phyloP scores from a whole-genome alignment of 2,113 vertebrate genomes.

The Ailuropoda melanoleuca region DNA sequence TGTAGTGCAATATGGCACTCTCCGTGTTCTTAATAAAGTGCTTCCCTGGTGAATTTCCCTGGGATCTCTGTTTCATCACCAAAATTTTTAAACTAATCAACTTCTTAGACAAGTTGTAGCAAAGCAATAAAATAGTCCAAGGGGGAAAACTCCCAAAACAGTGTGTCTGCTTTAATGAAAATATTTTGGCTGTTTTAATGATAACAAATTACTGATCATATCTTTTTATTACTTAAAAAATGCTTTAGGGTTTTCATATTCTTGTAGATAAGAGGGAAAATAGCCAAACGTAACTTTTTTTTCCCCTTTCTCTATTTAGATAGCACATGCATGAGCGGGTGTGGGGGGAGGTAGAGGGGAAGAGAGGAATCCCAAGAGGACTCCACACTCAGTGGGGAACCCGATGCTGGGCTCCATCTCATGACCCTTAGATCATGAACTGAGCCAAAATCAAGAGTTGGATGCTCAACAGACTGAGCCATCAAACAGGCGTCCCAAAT shows the following conservation, averaged over 20 bases:
- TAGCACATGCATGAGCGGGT: no score
- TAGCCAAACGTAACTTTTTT: background rate
- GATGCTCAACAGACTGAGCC: no score
- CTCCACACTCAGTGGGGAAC: no score
- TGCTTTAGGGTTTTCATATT: background rate
- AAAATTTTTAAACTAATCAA: background rate
- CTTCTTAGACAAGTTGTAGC: background rate
- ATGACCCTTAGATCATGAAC: no score
- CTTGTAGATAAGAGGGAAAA: background rate
- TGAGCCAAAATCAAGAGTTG: no score
- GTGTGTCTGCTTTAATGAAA: background rate
- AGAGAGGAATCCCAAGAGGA: no score
- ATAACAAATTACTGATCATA: background rate
- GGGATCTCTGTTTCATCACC: background rate
- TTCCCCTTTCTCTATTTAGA: no score
- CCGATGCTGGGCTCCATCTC: no score
- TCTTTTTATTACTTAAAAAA: conserved; percentile 8
- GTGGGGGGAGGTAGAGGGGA: no score
- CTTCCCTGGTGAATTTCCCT: background rate
- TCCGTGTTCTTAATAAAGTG: background rate
- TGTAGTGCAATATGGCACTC: background rate
- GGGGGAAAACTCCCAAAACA: background rate
- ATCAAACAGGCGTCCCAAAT: background rate
- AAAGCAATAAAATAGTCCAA: background rate
- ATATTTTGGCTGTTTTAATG: background rate